Evolutionary conservation across 2,797 vertebrate species (phyloP), one percentile per base, ranked within the genome.

Genomic region (Huso huso): DNA sequence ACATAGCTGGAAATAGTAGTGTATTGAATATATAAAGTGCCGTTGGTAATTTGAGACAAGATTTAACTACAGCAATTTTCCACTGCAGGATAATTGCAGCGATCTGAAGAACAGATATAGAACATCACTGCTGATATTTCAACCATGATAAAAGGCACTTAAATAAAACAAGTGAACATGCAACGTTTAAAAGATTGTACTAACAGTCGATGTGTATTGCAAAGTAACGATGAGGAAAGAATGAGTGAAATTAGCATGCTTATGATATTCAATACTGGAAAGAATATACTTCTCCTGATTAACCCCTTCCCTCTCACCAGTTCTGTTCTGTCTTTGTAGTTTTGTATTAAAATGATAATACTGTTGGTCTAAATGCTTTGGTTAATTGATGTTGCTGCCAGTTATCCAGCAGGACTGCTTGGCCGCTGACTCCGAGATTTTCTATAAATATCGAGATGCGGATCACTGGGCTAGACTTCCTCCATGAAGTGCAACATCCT

Each of bases 1-100:
- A 12, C 37, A 10, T 50, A 52, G 51, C 60, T 68, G 68, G 67
- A 55, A 66, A 52, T 37, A 10, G 51, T 52, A 57, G 13, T 8
- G 15, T 58, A 53, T 71, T 23, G 53, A 51, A 52, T 23, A 58
- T 48, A 51, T 10, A 64, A 66, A 62, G 60, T 67, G 52, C 51
- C 58, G 52, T 51, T 58, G 49, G 64, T 67, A 52, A 64, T 69
- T 73, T 61, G 65, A 63, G 67, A 12, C 62, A 49, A 9, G n/a
- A 67, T 74, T 71, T 69, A 67, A 71, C 64, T 51, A 59, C 49
- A 10, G 67, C 72, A 69, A 74, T 71, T 74, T 74, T 65, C 72
- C 61, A n/a, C 58, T 50, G 11, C 18, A 37, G 51, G 65, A 66
- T 71, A 71, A 71, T 69, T 71, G 70, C 51, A 23, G 48, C 15